Percentiles rank a stretch among this genome's conserved stretches.
Conservation (phyloP, 2,113 vertebrate genomes). For the Jaculus jaculus region DNA sequence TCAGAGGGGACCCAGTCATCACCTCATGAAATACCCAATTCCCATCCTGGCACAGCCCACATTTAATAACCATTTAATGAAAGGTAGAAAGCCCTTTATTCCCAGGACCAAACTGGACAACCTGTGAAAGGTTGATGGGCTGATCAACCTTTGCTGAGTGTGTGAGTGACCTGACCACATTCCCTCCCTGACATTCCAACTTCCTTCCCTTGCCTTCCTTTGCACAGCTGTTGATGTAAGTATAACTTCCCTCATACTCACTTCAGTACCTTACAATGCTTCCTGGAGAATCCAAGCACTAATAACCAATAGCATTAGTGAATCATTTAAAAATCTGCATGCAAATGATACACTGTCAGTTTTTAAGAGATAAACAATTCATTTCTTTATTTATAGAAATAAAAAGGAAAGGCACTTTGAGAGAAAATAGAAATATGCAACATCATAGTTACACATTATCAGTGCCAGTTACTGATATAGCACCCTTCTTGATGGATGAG, state of each 20-base stretch:
- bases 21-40: neutral
- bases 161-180: neutral
- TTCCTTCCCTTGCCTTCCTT: neutral
- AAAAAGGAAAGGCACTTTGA: neutral
- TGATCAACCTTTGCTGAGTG: neutral
- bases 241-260: neutral
- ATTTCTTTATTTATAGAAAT: neutral
- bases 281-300: neutral
- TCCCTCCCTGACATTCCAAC: neutral
- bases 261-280: neutral
- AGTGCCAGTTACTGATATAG: accelerated
- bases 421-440: neutral
- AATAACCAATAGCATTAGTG: neutral
- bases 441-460: neutral
- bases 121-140: neutral
- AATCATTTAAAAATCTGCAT: neutral
- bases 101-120: neutral
- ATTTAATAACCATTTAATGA: neutral
- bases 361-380: neutral
- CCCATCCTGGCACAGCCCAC: neutral
- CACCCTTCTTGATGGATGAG: neutral
- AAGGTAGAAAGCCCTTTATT: neutral
- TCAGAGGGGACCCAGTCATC: neutral
- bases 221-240: neutral
- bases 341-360: neutral